A percentile compares a stretch with the other conserved stretches of the same genome.
These are phyloP conservation scores for Carduelis carduelis DNA, from an alignment of 2,797 vertebrate genomes.

Conservation along the genomic window DNA sequence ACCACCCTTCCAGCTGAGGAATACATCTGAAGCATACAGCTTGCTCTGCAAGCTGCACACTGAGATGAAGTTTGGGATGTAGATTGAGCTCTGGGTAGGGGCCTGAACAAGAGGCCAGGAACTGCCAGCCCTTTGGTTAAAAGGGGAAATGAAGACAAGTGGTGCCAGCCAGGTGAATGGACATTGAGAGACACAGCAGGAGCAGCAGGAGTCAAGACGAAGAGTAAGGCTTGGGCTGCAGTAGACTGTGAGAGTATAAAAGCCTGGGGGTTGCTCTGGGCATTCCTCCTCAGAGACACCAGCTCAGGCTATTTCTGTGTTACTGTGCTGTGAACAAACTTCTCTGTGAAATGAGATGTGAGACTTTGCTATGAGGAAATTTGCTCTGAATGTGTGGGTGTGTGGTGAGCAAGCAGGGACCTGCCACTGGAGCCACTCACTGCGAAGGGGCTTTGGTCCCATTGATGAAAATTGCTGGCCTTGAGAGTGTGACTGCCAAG, in stretches of 20 bases:
- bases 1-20: not conserved
- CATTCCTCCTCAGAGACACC: not conserved
- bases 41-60: not conserved
- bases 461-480: not conserved
- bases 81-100: not conserved
- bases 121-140: not conserved
- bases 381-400: not conserved
- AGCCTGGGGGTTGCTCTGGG: fast-evolving
- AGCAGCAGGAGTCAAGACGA: not conserved
- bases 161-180: not conserved
- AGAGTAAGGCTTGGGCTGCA: fast-evolving
- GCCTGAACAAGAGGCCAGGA: not conserved
- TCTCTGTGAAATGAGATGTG: not conserved
- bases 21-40: not conserved
- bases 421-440: not conserved
- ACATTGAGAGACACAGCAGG: not conserved
- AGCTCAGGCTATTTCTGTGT: not conserved
- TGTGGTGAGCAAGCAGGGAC: not conserved
- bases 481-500: not conserved
- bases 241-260: not conserved
- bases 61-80: not conserved
- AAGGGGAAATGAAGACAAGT: not conserved
- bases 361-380: not conserved
- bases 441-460: not conserved
- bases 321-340: not conserved